Base-by-base conservation (phyloP, 2,113 vertebrate genomes). In the Psettodes erumei region DNA sequence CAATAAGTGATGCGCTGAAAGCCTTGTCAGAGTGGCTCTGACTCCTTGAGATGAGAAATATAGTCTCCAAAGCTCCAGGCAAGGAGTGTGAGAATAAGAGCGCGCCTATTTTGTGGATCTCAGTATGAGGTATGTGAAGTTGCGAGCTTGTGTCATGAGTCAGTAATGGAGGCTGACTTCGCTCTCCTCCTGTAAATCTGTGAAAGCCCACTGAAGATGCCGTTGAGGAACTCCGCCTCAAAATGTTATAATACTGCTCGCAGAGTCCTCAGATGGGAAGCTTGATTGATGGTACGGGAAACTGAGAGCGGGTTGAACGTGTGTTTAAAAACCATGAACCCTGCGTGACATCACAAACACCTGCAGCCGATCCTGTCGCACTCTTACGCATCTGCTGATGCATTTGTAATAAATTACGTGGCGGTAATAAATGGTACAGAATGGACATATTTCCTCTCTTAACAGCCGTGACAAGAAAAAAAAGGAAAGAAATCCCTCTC, bases 151-250 rank as follows among this genome's bases (percentile, higher is more conserved):
- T 77, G 40, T 77, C 86, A 88, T 63, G 76, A 81, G 54, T 71
- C 74, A 3, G 68, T 77, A 82, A 84, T 79, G 71, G 81, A 76
- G 69, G 79, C 79, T 71, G 83, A 89, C 80, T 81, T 75, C 70
- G 69, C 68, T 79, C 53, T 77, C 64, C 70, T 75, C 40, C 47
- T 43, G 15, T 37, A 50, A 82, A 61, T 72, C 64, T 23, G 68
- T 75, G 38, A 86, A 83, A 80, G 61, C 73, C 62, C 47, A 30
- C 56, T 42, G 18, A 72, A 77, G 69, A 75, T 30, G 59, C 40
- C 37, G 30, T 70, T 81, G 55, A 53, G 27, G 37, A 48, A 55
- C 53, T 61, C 56, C 27, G 61, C 55, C 65, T 59, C 27, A 59
- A 77, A 81, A 69, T 58, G 55, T 55, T 28, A 13, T n/a, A 40